Percentiles rank a stretch among this genome's conserved stretches.
These are phyloP conservation scores for Urocitellus parryii DNA, from an alignment of 2,113 vertebrate species.

Conservation along the genomic window DNA sequence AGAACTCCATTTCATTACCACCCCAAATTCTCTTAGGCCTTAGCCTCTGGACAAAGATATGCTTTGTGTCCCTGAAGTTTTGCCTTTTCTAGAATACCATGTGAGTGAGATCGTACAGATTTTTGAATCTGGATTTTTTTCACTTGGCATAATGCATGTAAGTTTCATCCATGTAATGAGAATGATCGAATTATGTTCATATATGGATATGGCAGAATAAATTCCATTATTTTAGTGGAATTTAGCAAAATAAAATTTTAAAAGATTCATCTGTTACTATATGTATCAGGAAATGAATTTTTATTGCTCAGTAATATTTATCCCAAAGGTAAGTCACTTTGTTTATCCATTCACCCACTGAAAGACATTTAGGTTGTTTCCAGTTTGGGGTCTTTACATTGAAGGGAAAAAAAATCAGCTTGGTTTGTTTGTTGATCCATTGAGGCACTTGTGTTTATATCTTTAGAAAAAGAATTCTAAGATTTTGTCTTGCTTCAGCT, in stretches of 20 bases:
- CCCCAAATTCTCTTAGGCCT: background rate
- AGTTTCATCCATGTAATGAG: too few species aligned
- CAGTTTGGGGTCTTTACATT: too few species aligned
- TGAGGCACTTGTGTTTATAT: background rate
- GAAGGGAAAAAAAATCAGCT: background rate
- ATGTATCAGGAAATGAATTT: background rate
- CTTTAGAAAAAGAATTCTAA: background rate
- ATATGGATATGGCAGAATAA: background rate
- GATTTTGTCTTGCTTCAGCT: background rate
- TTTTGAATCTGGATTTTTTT: background rate
- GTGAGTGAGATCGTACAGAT: background rate
- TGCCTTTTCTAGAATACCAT: background rate
- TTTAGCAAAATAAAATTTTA: background rate
- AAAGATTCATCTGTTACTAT: background rate
- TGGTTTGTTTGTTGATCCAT: too few species aligned
- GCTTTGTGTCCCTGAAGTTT: background rate
- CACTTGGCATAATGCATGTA: too few species aligned
- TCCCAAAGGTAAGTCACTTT: background rate
- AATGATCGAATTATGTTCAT: too few species aligned
- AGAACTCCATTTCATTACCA: background rate
- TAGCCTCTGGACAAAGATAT: background rate
- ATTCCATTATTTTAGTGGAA: too few species aligned
- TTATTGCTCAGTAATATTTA: conserved; percentile 6
- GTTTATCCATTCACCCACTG: too few species aligned
- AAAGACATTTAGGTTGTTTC: too few species aligned